A percentile compares a stretch with the other conserved stretches of the same genome.
Conservation (phyloP, 2,888 invertebrate species). For the Trichogramma dendrolimi region DNA sequence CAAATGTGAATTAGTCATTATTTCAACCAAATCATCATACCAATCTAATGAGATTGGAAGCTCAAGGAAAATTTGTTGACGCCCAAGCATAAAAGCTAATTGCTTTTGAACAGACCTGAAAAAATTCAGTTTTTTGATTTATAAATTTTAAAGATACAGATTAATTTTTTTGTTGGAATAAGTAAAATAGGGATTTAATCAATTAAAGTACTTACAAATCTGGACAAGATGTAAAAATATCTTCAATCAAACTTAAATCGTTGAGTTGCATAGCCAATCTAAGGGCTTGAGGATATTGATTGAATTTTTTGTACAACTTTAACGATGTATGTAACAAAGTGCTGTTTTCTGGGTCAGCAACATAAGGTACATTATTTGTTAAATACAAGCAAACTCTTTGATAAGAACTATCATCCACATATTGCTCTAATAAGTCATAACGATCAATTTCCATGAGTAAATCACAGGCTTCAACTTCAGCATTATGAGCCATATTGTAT, state of each 20-base stretch:
- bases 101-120: conserved; percentile 82
- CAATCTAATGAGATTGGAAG: conserved; percentile 62
- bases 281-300: conserved; percentile 84
- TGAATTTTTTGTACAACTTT: conserved; percentile 80
- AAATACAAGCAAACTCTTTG: conserved; percentile 90
- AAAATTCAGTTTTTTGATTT: conserved; percentile 25
- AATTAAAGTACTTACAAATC: conserved; percentile 66
- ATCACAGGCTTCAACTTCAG: conserved; percentile 98
- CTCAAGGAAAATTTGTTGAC: conserved; percentile 88
- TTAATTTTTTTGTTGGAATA: not conserved
- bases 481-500: conserved; percentile 96
- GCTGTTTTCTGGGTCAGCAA: conserved; percentile 89
- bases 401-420: conserved; percentile 85
- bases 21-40: conserved; percentile 76
- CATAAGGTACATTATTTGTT: conserved; percentile 90
- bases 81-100: conserved; percentile 90
- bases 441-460: conserved; percentile 95
- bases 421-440: conserved; percentile 77
- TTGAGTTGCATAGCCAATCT: conserved; percentile 89
- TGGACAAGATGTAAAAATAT: conserved; percentile 77
- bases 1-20: conserved; percentile 90
- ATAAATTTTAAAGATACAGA: not conserved
- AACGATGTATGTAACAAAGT: conserved; percentile 78
- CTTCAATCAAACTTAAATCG: conserved; percentile 71
- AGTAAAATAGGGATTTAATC: not conserved